phyloP scores from a whole-genome alignment of 2,797 vertebrate genomes.

The Sebastes vulpes region DNA sequence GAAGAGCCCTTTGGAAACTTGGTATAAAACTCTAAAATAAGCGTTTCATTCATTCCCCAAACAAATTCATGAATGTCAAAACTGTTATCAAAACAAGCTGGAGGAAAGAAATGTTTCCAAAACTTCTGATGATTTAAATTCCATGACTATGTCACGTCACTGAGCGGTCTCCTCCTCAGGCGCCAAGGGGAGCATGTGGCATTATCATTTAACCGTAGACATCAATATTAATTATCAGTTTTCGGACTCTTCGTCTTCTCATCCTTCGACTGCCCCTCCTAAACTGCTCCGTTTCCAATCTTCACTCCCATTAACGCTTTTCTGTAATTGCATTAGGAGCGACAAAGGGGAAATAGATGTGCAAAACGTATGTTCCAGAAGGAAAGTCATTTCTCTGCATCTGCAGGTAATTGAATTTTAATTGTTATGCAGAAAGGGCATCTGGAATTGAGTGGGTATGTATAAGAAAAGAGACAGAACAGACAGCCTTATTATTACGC shows the following conservation, averaged over 20 bases:
- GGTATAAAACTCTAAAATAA: constrained; percentile 32
- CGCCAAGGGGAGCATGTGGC: constrained; percentile 8
- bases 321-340: constrained; percentile 65
- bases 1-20: constrained; percentile 35
- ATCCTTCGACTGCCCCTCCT: not conserved
- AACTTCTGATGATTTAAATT: constrained; percentile 24
- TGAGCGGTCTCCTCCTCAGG: not conserved
- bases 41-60: constrained; percentile 26
- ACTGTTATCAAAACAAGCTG: constrained; percentile 14
- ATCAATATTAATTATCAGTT: constrained; percentile 66
- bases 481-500: constrained; percentile 28
- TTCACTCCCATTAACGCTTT: constrained; percentile 54
- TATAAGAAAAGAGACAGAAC: not conserved
- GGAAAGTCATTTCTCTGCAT: constrained; percentile 55
- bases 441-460: constrained; percentile 23
- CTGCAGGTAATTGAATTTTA: constrained; percentile 72
- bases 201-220: constrained; percentile 51
- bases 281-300: constrained; percentile 49
- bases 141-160: constrained; percentile 1
- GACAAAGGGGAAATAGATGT: constrained; percentile 69
- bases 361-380: constrained; percentile 56
- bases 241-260: constrained; percentile 35
- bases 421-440: constrained; percentile 59
- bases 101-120: constrained; percentile 3
- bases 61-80: constrained; percentile 26